Base-by-base conservation (phyloP, 2,888 invertebrate genomes). In the Drepanosiphum platanoidis region DNA sequence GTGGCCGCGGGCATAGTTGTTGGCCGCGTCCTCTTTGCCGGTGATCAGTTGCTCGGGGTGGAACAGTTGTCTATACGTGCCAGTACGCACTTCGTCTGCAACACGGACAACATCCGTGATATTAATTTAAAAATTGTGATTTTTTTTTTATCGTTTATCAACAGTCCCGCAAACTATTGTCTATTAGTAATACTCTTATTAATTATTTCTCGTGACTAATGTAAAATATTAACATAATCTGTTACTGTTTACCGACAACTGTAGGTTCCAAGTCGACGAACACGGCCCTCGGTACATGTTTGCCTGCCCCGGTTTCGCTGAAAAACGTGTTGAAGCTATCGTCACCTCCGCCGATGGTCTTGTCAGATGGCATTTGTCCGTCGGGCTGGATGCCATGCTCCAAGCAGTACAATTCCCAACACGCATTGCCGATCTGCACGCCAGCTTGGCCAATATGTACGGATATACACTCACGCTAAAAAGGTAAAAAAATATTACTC, bases 21-120 rank as follows among this genome's bases (percentile, higher is more conserved):
- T 93, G 79, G 93, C 93, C 1, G 93, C 93, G 88, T 93, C 93
- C 89, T 93, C 93, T 88, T 93, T 93, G 64, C 93, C 93, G n/a
- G 93, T 93, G 88, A 93, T 93, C 87, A 93, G 89, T 89, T 93
- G 93, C 88, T 93, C 93, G 0, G 93, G 93, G 88, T 93, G 93
- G 89, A 93, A 93, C 58, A 93, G 90, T 88, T 92, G 92, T 42
- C 92, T 90, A 89, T 93, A 93, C 7, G 96, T 96, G 89, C 97
- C 97, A 86, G 96, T 96, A 88, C 96, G 94, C 88, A 97, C 96
- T 92, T 96, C 96, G 91, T 97, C 95, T 90, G 88, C 22, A 88
- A 88, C 34, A 74, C 52, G n/a, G n/a, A n/a, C n/a, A n/a, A n/a
- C n/a, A n/a, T n/a, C n/a, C n/a, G n/a, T n/a, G n/a, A n/a, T n/a